Evolutionary conservation across 2,113 vertebrate species (phyloP).

Genomic region (Tympanuchus pallidicinctus): DNA sequence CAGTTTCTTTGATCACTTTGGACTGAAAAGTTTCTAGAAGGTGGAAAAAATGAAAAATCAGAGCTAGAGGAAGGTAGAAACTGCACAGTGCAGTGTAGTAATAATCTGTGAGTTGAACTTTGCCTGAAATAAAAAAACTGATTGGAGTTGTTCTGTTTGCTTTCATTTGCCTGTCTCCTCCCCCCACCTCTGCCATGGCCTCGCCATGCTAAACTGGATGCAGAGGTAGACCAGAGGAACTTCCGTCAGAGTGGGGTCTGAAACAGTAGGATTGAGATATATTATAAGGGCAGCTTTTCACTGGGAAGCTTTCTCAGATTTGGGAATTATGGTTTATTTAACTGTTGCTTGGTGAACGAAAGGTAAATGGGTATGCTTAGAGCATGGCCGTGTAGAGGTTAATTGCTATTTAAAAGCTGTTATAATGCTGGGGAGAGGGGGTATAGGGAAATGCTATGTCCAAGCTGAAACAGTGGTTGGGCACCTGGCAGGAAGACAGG

Average conservation of each 20-base stretch:
- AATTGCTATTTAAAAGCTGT: conserved; percentile 21
- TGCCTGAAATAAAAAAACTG: not conserved
- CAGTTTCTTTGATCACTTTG: not conserved
- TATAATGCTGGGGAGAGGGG: not conserved
- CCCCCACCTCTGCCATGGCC: no score
- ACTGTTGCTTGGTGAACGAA: not conserved
- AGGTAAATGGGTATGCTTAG: not conserved
- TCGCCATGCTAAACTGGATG: accelerated
- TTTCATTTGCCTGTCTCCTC: accelerated
- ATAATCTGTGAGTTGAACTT: not conserved
- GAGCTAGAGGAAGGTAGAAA: not conserved
- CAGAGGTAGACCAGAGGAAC: not conserved
- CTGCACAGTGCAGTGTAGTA: not conserved
- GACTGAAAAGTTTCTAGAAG: not conserved
- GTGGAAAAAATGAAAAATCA: not conserved
- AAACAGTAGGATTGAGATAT: not conserved
- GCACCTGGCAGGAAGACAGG: no score
- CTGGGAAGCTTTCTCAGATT: not conserved
- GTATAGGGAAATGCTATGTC: no score
- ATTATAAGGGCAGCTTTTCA: not conserved
- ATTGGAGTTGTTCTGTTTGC: not conserved
- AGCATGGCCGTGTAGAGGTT: conserved; percentile 17
- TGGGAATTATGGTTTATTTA: not conserved
- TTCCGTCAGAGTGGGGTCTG: not conserved
- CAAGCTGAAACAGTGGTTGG: no score